Evolutionary conservation across 2,797 vertebrate genomes (phyloP).

Genomic region (Bradypodion ventrale): DNA sequence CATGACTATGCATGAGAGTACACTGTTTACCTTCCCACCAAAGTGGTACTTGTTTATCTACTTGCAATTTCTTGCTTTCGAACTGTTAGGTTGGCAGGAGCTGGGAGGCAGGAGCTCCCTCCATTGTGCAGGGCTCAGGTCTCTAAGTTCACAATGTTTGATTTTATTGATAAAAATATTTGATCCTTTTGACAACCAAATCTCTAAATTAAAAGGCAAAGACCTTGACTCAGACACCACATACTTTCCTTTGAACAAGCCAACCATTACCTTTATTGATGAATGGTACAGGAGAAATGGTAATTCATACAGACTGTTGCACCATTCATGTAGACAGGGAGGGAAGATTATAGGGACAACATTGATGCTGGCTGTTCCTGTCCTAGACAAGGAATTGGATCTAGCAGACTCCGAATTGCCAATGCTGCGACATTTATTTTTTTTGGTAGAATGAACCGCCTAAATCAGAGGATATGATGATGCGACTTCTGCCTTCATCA

Average conservation of each 20-base stretch:
- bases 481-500: no score
- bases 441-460: not conserved
- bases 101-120: no score
- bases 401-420: no score
- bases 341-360: not conserved
- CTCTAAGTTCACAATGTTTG: no score
- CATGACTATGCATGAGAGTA: no score
- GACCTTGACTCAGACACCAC: not conserved
- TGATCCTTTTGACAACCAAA: not conserved
- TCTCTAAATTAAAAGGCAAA: not conserved
- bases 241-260: not conserved
- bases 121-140: no score
- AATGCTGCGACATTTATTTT: not conserved
- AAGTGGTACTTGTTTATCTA: no score
- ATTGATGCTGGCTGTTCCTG: not conserved
- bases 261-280: not conserved
- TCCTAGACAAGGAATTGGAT: not conserved
- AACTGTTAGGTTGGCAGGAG: no score
- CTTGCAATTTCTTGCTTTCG: no score
- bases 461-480: no score
- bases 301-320: not conserved
- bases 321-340: not conserved
- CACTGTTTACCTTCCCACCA: no score
- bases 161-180: not conserved
- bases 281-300: not conserved